These are phyloP conservation scores for Alligator sinensis DNA, from an alignment of 2,113 vertebrate species.

Conservation along the genomic window DNA sequence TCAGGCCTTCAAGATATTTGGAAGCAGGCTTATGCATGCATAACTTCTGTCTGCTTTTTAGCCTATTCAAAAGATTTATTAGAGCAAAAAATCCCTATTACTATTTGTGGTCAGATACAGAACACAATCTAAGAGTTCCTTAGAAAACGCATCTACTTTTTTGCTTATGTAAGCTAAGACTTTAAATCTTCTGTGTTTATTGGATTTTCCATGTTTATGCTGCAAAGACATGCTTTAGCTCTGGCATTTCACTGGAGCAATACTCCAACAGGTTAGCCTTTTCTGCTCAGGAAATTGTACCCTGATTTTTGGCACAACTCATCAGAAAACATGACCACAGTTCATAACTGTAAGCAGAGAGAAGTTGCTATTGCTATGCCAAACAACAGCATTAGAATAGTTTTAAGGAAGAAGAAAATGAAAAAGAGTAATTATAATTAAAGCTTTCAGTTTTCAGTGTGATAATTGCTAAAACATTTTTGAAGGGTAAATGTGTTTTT, in stretches of 20 bases:
- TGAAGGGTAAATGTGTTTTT: slow-evolving; percentile 75
- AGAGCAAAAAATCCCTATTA: neutral
- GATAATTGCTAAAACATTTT: slow-evolving; percentile 72
- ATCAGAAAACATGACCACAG: slow-evolving; percentile 7
- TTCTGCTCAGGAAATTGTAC: neutral
- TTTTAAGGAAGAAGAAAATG: slow-evolving; percentile 50
- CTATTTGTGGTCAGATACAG: neutral
- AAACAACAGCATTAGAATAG: slow-evolving; percentile 47
- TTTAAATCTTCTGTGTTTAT: neutral
- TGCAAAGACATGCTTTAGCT: neutral
- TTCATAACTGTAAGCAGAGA: slow-evolving; percentile 30
- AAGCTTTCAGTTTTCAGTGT: slow-evolving; percentile 64
- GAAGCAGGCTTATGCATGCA: neutral
- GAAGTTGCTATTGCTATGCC: neutral
- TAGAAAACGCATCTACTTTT: slow-evolving; percentile 6
- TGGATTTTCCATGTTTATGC: neutral
- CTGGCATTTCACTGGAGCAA: neutral
- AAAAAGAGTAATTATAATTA: slow-evolving; percentile 67
- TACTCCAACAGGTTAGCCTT: neutral
- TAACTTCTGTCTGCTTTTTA: neutral
- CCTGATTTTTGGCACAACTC: neutral
- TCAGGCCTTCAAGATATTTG: neutral
- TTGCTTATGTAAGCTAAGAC: neutral
- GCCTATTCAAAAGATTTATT: neutral
- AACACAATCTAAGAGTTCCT: neutral